Evolutionary conservation across 1,140 invertebrate genomes (phyloP).

Genomic region (Chlorops oryzae): DNA sequence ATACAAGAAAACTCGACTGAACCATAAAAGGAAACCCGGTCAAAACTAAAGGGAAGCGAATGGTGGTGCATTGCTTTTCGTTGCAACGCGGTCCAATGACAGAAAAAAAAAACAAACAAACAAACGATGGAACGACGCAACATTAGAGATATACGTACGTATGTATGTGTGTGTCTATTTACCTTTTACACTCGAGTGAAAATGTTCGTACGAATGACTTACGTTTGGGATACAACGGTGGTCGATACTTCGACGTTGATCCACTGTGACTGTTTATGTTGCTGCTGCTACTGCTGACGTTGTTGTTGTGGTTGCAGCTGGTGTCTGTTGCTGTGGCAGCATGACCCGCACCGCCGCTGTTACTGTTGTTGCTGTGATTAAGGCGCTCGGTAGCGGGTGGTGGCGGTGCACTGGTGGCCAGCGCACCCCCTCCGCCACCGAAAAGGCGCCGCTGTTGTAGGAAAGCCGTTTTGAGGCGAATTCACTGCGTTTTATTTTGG

Average conservation of each 20-base stretch:
- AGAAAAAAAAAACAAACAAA: too few species aligned
- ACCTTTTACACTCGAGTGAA: too few species aligned
- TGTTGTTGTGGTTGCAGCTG: constrained; percentile 4
- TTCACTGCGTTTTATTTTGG: neutral
- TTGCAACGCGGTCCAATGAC: too few species aligned
- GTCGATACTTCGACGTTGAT: constrained; percentile 10
- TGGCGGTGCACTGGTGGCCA: neutral
- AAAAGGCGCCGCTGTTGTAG: constrained; percentile 13
- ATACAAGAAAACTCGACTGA: too few species aligned
- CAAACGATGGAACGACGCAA: too few species aligned
- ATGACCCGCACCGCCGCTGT: neutral
- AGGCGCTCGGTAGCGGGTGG: neutral
- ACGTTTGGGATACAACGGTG: constrained; percentile 16
- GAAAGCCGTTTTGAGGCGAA: constrained; percentile 13
- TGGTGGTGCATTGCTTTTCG: too few species aligned
- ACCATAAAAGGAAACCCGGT: too few species aligned
- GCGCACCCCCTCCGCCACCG: constrained; percentile 9
- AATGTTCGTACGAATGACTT: too few species aligned
- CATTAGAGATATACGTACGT: too few species aligned
- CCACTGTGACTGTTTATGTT: neutral
- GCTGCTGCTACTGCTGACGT: neutral
- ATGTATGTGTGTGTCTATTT: too few species aligned
- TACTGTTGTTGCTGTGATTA: constrained; percentile 5
- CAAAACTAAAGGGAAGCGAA: too few species aligned
- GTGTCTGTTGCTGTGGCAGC: constrained; percentile 5